Evolutionary conservation across 2,888 invertebrate species (phyloP).

Genomic region (Scotopteryx bipunctaria): DNA sequence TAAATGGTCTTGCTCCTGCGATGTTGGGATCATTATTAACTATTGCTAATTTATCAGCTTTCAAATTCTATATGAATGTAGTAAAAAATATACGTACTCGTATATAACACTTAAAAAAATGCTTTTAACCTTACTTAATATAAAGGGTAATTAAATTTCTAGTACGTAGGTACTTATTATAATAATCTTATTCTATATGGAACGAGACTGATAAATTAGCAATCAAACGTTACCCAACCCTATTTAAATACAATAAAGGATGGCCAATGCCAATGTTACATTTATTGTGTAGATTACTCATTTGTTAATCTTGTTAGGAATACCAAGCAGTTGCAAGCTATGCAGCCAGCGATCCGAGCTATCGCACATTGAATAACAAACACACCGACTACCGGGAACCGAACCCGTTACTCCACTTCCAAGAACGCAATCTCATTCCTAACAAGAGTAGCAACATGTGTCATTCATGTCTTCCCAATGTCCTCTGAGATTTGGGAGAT

Average conservation of each 20-base stretch:
- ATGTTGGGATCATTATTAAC: conserved; percentile 24
- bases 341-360: conserved; percentile 55
- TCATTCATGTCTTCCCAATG: conserved; percentile 21
- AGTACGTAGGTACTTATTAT: neutral
- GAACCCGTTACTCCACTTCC: conserved; percentile 54
- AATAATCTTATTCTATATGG: neutral
- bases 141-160: too few relatives aligned
- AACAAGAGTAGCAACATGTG: conserved; percentile 69
- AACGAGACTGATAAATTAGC: conserved; percentile 24
- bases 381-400: conserved; percentile 53
- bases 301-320: conserved; percentile 79
- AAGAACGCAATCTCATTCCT: conserved; percentile 69
- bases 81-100: too few relatives aligned
- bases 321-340: conserved; percentile 45
- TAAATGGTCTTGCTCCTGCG: conserved; percentile 12
- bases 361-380: conserved; percentile 69
- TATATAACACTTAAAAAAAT: too few relatives aligned
- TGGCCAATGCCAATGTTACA: conserved; percentile 40
- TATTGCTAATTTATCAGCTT: conserved; percentile 22
- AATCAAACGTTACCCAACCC: conserved; percentile 24
- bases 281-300: conserved; percentile 46
- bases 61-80: neutral
- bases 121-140: too few relatives aligned
- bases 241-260: conserved; percentile 34
- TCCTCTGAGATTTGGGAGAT: conserved; percentile 15